Evolutionary conservation across 2,888 invertebrate genomes (phyloP).

Genomic region (Stenodema calcarata): DNA sequence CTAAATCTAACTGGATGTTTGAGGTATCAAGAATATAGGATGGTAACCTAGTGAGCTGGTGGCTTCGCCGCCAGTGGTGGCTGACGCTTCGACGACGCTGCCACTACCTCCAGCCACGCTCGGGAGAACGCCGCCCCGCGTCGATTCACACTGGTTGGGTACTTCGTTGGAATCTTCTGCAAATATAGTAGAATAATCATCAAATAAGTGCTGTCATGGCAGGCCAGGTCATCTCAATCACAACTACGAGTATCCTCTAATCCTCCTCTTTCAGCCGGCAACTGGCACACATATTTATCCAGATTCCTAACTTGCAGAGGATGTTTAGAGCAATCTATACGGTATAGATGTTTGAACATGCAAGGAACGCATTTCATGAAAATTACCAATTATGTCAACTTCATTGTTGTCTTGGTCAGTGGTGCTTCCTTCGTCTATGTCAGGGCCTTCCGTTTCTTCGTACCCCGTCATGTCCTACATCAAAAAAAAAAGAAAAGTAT

Average conservation of each 20-base stretch:
- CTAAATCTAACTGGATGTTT: background rate
- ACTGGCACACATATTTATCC: too few relatives aligned
- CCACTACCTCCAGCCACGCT: slow-evolving; percentile 49
- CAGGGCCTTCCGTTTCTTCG: slow-evolving; percentile 66
- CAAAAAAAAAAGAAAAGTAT: background rate
- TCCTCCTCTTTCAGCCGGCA: too few relatives aligned
- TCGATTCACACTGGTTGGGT: slow-evolving; percentile 66
- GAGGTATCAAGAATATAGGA: background rate
- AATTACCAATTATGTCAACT: slow-evolving; percentile 63
- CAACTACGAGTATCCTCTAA: too few relatives aligned
- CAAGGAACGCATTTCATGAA: too few relatives aligned
- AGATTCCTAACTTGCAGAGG: too few relatives aligned
- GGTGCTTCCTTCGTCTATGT: slow-evolving; percentile 61
- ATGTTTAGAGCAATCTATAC: too few relatives aligned
- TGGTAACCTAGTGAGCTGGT: slow-evolving; percentile 50
- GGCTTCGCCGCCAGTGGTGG: slow-evolving; percentile 52
- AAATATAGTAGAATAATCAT: too few relatives aligned
- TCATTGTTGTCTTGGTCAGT: slow-evolving; percentile 69
- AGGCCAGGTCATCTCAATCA: background rate
- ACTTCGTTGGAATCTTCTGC: slow-evolving; percentile 71
- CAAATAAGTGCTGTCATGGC: background rate
- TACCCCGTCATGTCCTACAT: slow-evolving; percentile 64
- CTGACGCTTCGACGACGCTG: slow-evolving; percentile 48
- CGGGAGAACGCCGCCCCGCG: slow-evolving; percentile 58
- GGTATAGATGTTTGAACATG: too few relatives aligned